A percentile compares a stretch with the other conserved stretches of the same genome.
Conservation (phyloP, 1,140 invertebrate genomes). For the Lordiphosa clarofinis region DNA sequence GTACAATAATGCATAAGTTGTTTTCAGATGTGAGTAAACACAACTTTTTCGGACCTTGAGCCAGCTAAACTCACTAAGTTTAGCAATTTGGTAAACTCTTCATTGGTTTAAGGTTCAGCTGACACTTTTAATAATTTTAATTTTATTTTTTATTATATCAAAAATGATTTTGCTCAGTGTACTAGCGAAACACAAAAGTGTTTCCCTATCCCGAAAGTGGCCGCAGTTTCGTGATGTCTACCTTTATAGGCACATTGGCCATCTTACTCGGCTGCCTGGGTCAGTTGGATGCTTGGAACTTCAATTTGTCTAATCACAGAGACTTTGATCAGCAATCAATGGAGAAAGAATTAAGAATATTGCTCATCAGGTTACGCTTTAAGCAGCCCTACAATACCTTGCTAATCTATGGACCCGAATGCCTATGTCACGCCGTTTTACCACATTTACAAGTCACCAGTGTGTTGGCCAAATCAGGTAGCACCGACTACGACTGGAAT, state of each 20-base stretch:
- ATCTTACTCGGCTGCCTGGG: slow-evolving; percentile 15
- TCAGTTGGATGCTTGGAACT: slow-evolving; percentile 1
- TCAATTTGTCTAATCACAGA: background rate
- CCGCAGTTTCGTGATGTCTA: slow-evolving; percentile 42
- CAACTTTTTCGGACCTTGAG: no score
- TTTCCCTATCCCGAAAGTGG: no score
- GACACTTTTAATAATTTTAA: no score
- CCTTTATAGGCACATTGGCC: background rate
- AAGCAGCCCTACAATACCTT: slow-evolving; percentile 41
- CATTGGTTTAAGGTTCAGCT: no score
- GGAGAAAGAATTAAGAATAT: slow-evolving; percentile 8
- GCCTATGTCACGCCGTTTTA: slow-evolving; percentile 33
- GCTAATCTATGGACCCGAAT: slow-evolving; percentile 27
- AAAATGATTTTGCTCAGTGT: no score
- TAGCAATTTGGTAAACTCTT: no score
- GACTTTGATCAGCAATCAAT: background rate
- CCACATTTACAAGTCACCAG: slow-evolving; percentile 7
- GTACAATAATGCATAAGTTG: no score
- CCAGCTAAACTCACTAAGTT: no score
- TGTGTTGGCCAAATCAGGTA: slow-evolving; percentile 20
- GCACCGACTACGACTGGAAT: slow-evolving; percentile 31
- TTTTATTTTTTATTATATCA: no score
- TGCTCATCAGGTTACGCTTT: slow-evolving; percentile 17
- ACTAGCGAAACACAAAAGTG: background rate
- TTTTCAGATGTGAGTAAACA: no score